These are phyloP conservation scores for Tolmerus cingulatus DNA, from an alignment of 2,888 invertebrate species.

Conservation along the genomic window DNA sequence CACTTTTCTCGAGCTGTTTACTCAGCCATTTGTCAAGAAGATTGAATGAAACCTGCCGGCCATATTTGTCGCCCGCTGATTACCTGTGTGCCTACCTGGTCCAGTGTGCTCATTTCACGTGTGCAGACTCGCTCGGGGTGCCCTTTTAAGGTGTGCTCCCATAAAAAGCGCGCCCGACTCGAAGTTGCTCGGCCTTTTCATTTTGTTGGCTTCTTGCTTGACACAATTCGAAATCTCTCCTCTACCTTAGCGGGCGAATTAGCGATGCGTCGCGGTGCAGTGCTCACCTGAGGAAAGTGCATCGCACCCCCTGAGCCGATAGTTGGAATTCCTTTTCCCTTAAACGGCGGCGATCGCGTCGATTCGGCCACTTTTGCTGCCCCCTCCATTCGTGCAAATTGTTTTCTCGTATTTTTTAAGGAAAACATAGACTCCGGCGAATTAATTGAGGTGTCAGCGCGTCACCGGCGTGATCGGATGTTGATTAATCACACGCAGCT, in stretches of 20 bases:
- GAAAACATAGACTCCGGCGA: not conserved
- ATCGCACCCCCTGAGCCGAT: not conserved
- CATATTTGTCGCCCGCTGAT: not conserved
- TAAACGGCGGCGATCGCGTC: not conserved
- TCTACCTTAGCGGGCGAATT: not conserved
- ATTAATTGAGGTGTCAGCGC: not conserved
- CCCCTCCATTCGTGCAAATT: not conserved
- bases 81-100: not conserved
- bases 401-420: not conserved
- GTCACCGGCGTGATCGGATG: not conserved
- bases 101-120: conserved; percentile 30
- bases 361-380: not conserved
- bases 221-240: conserved; percentile 2
- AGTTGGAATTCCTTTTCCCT: not conserved
- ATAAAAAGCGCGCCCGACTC: not conserved
- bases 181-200: not conserved
- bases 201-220: not conserved
- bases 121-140: not conserved
- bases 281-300: not conserved
- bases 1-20: not conserved
- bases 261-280: not conserved
- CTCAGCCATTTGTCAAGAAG: not conserved
- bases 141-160: not conserved
- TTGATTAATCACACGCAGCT: not conserved
- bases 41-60: not conserved